Conservation (phyloP, 2,113 vertebrate genomes). For the Microtus pennsylvanicus region DNA sequence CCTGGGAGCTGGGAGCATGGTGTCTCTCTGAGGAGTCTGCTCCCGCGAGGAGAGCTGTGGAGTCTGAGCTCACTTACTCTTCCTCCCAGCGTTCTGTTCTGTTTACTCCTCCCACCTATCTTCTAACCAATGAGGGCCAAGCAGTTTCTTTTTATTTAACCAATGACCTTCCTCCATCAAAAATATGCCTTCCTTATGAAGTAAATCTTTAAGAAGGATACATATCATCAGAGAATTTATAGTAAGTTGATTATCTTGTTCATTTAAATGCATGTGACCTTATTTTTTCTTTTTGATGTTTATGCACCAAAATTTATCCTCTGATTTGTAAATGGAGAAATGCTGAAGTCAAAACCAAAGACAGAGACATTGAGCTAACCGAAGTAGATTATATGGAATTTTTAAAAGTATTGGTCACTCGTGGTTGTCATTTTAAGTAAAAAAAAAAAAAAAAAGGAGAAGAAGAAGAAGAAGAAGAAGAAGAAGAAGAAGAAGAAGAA, state of each 20-base stretch:
- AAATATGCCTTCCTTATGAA: not conserved
- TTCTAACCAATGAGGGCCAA: too few relatives aligned
- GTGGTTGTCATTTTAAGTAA: not conserved
- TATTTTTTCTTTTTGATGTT: not conserved
- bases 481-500: not conserved
- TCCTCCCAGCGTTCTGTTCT: too few relatives aligned
- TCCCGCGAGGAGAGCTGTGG: too few relatives aligned
- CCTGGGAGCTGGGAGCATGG: too few relatives aligned
- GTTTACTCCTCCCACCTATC: too few relatives aligned
- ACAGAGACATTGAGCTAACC: not conserved
- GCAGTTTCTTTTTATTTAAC: too few relatives aligned
- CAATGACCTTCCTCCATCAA: too few relatives aligned
- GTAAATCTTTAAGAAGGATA: constrained; percentile 6
- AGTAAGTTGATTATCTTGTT: not conserved
- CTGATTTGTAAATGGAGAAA: constrained; percentile 5
- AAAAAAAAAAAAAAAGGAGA: not conserved
- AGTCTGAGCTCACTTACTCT: too few relatives aligned
- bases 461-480: not conserved
- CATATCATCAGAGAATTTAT: not conserved
- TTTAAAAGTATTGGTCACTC: not conserved
- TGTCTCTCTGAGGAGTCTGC: too few relatives aligned
- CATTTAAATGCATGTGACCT: not conserved
- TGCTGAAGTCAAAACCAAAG: not conserved
- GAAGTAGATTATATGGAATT: constrained; percentile 2
- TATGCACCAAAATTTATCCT: not conserved